Percentiles rank a stretch among this genome's conserved stretches.
Conservation (phyloP, 2,797 vertebrate species). For the Borostomias antarcticus region DNA sequence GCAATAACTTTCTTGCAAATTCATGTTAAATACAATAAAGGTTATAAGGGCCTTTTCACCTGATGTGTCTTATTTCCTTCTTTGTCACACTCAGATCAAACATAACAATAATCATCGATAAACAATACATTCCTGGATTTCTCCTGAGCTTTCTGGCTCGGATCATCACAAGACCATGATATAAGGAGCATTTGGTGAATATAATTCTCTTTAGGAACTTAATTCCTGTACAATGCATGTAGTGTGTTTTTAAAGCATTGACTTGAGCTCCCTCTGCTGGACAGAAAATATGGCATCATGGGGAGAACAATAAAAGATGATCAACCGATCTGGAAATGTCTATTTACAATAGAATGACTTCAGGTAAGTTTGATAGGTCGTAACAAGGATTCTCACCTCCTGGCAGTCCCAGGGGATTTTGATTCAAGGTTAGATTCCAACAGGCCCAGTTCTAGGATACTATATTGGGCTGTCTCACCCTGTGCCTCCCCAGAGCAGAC, state of each 20-base stretch:
- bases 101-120: background rate
- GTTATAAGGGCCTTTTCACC: constrained; percentile 3
- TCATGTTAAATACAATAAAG: constrained; percentile 55
- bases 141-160: background rate
- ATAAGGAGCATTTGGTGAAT: background rate
- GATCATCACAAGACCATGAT: background rate
- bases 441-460: too few species aligned
- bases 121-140: background rate
- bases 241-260: background rate
- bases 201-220: background rate
- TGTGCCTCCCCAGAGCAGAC: too few species aligned
- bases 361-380: too few species aligned
- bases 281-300: constrained; percentile 11
- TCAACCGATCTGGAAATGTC: background rate
- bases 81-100: background rate
- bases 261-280: constrained; percentile 54
- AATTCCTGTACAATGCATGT: background rate
- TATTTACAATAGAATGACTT: background rate
- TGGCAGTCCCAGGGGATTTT: too few species aligned
- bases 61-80: background rate
- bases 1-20: constrained; percentile 47
- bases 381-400: too few species aligned
- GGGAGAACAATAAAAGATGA: constrained; percentile 8
- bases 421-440: too few species aligned
- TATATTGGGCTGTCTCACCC: too few species aligned